These are phyloP conservation scores for Holcopasites calliopsidis DNA, from an alignment of 1,140 invertebrate species.

Conservation along the genomic window DNA sequence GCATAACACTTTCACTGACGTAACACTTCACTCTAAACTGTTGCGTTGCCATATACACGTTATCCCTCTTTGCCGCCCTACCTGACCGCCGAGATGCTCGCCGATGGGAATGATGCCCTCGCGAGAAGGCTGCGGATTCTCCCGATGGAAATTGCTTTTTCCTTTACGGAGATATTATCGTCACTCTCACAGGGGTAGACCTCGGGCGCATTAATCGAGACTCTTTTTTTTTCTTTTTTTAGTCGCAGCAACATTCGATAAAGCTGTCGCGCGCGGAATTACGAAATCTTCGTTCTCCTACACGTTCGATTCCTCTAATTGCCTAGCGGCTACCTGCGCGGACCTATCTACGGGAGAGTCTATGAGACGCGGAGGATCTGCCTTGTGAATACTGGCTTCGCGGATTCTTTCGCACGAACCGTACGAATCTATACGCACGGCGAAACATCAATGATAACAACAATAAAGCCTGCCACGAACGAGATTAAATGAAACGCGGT, in stretches of 20 bases:
- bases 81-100: background rate
- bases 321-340: too few species aligned
- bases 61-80: conserved; percentile 5
- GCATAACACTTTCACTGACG: conserved; percentile 81
- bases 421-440: too few species aligned
- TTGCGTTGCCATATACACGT: conserved; percentile 73
- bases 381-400: too few species aligned
- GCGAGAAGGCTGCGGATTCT: background rate
- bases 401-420: too few species aligned
- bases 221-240: too few species aligned
- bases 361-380: too few species aligned
- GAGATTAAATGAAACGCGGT: background rate
- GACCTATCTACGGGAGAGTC: too few species aligned
- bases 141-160: background rate
- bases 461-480: too few species aligned
- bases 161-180: background rate
- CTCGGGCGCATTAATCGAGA: too few species aligned
- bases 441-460: background rate
- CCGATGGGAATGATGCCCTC: conserved; percentile 33
- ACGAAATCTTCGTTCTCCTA: background rate
- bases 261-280: background rate
- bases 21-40: conserved; percentile 79
- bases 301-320: background rate
- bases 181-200: too few species aligned
- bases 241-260: background rate